Percentiles rank a stretch among this genome's conserved stretches.
These are phyloP conservation scores for Medauroidea extradentata DNA, from an alignment of 1,140 invertebrate genomes.

Conservation along the genomic window DNA sequence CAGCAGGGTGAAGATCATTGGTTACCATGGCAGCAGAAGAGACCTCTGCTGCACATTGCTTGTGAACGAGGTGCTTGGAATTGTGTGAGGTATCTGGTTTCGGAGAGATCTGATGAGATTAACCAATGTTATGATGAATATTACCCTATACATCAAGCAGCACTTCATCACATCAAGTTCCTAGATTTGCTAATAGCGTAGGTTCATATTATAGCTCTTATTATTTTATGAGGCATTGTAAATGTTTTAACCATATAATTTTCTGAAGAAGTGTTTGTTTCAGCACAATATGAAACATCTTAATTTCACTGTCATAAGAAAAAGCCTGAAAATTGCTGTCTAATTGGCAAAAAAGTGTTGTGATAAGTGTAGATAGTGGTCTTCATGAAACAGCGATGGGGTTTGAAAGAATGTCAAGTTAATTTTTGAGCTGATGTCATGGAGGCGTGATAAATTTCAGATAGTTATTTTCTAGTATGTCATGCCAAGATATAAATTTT, in stretches of 20 bases:
- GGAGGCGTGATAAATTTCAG: no score
- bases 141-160: conserved; percentile 69
- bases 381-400: no score
- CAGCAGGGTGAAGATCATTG: conserved; percentile 66
- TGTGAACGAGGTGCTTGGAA: conserved; percentile 66
- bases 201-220: background rate
- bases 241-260: background rate
- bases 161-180: conserved; percentile 61
- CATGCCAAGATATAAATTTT: no score
- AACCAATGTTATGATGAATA: conserved; percentile 72
- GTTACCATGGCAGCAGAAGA: conserved; percentile 52
- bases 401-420: no score
- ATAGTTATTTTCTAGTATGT: no score
- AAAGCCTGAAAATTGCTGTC: no score
- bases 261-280: no score
- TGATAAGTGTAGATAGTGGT: no score
- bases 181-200: conserved; percentile 57
- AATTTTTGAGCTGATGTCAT: no score
- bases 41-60: conserved; percentile 60
- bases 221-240: background rate
- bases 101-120: conserved; percentile 63
- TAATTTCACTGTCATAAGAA: no score
- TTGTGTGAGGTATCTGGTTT: conserved; percentile 61
- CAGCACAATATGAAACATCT: no score
- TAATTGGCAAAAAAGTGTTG: no score